These are phyloP conservation scores for Danaus melanippus DNA, from an alignment of 1,140 invertebrate genomes.

Conservation along the genomic window DNA sequence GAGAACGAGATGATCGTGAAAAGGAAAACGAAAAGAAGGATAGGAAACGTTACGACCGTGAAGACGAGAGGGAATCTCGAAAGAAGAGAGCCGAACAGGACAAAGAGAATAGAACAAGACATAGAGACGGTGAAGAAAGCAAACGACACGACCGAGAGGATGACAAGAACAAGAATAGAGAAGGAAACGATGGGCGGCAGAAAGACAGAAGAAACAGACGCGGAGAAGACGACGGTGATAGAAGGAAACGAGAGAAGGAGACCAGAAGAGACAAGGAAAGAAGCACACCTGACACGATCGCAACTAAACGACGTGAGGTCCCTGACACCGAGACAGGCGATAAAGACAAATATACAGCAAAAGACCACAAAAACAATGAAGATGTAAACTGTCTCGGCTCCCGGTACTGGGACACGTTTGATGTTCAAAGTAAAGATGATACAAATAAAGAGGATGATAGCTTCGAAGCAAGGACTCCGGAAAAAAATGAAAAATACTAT, in stretches of 20 bases:
- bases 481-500: slow-evolving; percentile 8
- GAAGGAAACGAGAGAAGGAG: slow-evolving; percentile 10
- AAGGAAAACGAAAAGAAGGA: slow-evolving; percentile 8
- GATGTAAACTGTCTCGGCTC: slow-evolving; percentile 17
- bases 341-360: slow-evolving; percentile 12
- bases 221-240: slow-evolving; percentile 3
- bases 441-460: slow-evolving; percentile 4
- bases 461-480: slow-evolving; percentile 10
- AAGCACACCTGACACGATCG: slow-evolving; percentile 5
- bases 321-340: background rate
- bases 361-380: slow-evolving; percentile 13
- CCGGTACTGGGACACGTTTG: slow-evolving; percentile 38
- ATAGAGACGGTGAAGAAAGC: slow-evolving; percentile 3
- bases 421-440: slow-evolving; percentile 18
- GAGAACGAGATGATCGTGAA: slow-evolving; percentile 10
- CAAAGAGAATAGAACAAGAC: background rate
- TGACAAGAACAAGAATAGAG: slow-evolving; percentile 5
- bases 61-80: slow-evolving; percentile 4
- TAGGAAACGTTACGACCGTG: slow-evolving; percentile 11
- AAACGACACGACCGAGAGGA: slow-evolving; percentile 5
- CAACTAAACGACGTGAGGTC: background rate
- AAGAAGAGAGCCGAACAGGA: slow-evolving; percentile 6
- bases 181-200: slow-evolving; percentile 3
- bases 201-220: slow-evolving; percentile 9
- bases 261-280: slow-evolving; percentile 7